Percentiles rank a stretch among this genome's conserved stretches.
phyloP scores from a whole-genome alignment of 2,113 vertebrate species.

The Pogona vitticeps region DNA sequence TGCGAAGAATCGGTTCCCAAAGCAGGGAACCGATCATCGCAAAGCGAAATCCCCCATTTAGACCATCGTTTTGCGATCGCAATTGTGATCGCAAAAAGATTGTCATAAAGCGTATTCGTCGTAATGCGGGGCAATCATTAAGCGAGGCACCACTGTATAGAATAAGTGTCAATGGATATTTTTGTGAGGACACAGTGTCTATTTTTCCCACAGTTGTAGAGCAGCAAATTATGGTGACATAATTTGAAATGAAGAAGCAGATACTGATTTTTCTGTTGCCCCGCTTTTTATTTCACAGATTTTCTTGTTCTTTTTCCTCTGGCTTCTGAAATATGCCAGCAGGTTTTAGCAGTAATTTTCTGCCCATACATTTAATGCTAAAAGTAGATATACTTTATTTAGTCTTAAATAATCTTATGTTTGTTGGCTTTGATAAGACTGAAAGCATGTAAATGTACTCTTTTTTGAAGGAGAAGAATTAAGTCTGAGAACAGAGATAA shows the following conservation, averaged over 20 bases:
- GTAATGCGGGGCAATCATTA: too few species aligned
- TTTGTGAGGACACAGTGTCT: background rate
- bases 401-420: background rate
- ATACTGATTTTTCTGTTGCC: conserved; percentile 42
- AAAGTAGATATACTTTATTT: conserved; percentile 32
- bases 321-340: conserved; percentile 62
- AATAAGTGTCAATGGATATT: background rate
- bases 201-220: background rate
- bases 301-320: conserved; percentile 58
- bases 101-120: background rate
- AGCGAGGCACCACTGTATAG: too few species aligned
- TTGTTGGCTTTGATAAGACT: background rate
- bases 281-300: conserved; percentile 56
- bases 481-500: background rate
- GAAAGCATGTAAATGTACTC: background rate
- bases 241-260: background rate
- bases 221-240: background rate
- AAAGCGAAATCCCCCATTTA: too few species aligned
- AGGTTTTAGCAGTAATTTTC: conserved; percentile 57
- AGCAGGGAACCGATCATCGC: too few species aligned
- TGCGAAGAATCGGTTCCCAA: too few species aligned
- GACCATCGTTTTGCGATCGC: too few species aligned
- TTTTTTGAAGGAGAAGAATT: background rate
- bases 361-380: conserved; percentile 47
- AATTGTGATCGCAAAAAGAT: conserved; percentile 1